phyloP scores from a whole-genome alignment of 1,140 invertebrate genomes.

The Anagrus nilaparvatae region DNA sequence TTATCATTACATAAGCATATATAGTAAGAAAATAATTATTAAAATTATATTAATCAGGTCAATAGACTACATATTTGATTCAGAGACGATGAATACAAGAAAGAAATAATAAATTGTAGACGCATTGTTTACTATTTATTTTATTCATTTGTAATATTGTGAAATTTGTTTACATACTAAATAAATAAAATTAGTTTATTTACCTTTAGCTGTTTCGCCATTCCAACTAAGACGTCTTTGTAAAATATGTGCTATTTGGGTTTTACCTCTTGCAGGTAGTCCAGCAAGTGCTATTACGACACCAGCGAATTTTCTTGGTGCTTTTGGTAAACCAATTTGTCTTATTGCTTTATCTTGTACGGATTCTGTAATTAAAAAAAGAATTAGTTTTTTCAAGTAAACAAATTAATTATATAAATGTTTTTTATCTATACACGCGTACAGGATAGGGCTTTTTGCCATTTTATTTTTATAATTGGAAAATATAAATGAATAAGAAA shows the following conservation, averaged over 20 bases:
- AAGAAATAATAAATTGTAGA: too few species aligned
- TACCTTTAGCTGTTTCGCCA: constrained; percentile 77
- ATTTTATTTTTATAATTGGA: too few species aligned
- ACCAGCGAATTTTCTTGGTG: constrained; percentile 53
- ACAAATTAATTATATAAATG: too few species aligned
- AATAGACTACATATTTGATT: too few species aligned
- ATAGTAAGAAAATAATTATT: too few species aligned
- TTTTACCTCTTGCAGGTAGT: constrained; percentile 83
- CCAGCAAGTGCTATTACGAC: constrained; percentile 85
- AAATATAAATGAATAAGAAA: too few species aligned
- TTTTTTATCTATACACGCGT: neutral
- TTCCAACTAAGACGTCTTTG: constrained; percentile 83
- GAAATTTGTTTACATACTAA: too few species aligned
- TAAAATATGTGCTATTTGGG: constrained; percentile 81
- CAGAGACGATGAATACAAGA: too few species aligned
- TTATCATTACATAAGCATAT: too few species aligned
- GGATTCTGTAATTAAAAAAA: constrained; percentile 23
- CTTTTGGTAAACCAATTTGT: constrained; percentile 28
- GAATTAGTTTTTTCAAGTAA: neutral
- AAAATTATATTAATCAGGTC: too few species aligned
- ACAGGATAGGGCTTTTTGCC: neutral
- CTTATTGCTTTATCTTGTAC: constrained; percentile 26
- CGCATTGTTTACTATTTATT: too few species aligned
- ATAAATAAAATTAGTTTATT: constrained; percentile 9
- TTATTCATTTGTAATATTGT: too few species aligned